These are phyloP conservation scores for Slavum lentiscoides DNA, from an alignment of 2,888 invertebrate genomes.

Conservation along the genomic window DNA sequence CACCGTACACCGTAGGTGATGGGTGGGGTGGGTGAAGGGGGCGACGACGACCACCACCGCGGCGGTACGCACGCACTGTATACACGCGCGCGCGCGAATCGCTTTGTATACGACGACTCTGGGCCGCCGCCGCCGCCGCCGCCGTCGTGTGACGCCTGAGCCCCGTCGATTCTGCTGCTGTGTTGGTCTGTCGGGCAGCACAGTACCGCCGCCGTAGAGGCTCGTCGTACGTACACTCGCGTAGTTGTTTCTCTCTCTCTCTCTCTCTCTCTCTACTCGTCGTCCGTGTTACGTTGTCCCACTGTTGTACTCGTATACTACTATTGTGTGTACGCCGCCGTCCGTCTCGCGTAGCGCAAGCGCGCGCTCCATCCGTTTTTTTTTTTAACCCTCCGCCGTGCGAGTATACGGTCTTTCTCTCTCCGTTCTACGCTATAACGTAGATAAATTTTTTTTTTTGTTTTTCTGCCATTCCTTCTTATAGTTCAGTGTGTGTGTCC, in stretches of 20 bases:
- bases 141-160: not conserved
- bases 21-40: not conserved
- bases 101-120: not conserved
- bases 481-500: too few relatives aligned
- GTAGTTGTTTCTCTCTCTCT: not conserved
- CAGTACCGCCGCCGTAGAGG: constrained; percentile 23
- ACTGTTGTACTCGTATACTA: not conserved
- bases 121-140: not conserved
- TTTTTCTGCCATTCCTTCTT: not conserved
- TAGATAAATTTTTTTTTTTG: not conserved
- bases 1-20: not conserved
- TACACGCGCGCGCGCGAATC: not conserved
- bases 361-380: constrained; percentile 21
- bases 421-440: too few relatives aligned
- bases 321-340: not conserved
- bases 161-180: constrained; percentile 11
- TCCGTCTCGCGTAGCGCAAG: not conserved
- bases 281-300: not conserved
- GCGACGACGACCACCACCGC: not conserved
- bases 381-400: constrained; percentile 10
- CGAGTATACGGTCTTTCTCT: not conserved
- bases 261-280: not conserved
- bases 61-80: not conserved
- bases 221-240: constrained; percentile 13
- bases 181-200: not conserved